A percentile compares a stretch with the other conserved stretches of the same genome.
These are phyloP conservation scores for Chloroceryle amazona DNA, from an alignment of 2,797 vertebrate genomes.

Conservation along the genomic window DNA sequence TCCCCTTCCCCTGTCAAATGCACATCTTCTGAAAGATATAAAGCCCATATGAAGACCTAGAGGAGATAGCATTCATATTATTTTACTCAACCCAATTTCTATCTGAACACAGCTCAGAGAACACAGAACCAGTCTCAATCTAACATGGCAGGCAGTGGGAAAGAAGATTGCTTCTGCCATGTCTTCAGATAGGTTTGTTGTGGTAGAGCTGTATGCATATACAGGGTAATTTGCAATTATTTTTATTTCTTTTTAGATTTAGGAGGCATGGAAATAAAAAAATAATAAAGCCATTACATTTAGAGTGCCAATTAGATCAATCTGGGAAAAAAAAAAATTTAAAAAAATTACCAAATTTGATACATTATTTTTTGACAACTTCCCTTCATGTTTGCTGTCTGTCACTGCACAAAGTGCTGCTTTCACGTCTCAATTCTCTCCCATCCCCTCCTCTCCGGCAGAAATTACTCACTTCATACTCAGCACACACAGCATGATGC, in stretches of 20 bases:
- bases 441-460: background rate
- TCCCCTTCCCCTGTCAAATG: background rate
- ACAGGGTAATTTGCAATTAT: background rate
- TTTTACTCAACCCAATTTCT: background rate
- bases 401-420: background rate
- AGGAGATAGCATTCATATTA: background rate
- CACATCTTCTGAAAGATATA: background rate
- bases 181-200: background rate
- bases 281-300: background rate
- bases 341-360: background rate
- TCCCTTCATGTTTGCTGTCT: background rate
- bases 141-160: background rate
- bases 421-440: background rate
- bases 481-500: accelerated
- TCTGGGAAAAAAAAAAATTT: background rate
- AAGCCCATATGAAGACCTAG: background rate
- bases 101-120: background rate
- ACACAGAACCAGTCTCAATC: background rate
- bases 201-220: background rate
- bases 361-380: background rate
- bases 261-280: background rate
- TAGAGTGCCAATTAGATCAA: background rate
- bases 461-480: background rate
- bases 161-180: background rate
- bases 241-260: background rate